Base-by-base conservation (phyloP, 2,113 vertebrate genomes). In the Ivindomyrus marchei region DNA sequence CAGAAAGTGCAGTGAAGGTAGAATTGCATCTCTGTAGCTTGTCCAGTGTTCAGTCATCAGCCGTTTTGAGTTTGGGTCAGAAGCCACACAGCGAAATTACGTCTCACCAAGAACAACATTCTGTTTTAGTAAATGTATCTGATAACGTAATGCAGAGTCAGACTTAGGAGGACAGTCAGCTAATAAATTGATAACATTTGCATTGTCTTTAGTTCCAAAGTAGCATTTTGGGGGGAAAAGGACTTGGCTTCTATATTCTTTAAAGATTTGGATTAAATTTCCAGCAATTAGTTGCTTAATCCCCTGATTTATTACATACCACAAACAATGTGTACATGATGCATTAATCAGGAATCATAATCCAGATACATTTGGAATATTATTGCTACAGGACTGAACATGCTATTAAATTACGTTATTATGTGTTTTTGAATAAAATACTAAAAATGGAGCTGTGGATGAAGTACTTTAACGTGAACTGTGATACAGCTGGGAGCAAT, bases 401-500 rank as follows among this genome's bases (percentile, higher is more conserved):
- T 80, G 74, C n/a, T 70, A 31, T 70, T 70, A 70, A 27, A 15
- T 80, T 31, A 70, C 62, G n/a, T 42, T 80, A 80, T 17, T 36
- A 80, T 19, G 74, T 80, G 36, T 80, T 80, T 42, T 19, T 19
- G 15, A 80, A 80, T 42, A 80, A 17, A 80, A 39, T 80, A 17
- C 17, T 36, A 80, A 80, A 77, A 80, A 39, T 36, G 19, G 74
- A 42, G n/a, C 74, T 36, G 74, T 42, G 31, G 15, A 42, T 42
- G 17, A 80, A 80, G 4, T 39, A 80, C 74, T 80, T 42, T 39
- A 80, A 36, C 11, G n/a, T 87, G 84, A 87, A 74, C 53, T 36
- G 56, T 31, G 45, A 74, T 10, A 2, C 56, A 90, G 84, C 89
- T 90, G 84, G 4, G 19, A 42, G 45, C 45, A 87, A 90, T 90